Evolutionary conservation across 2,113 vertebrate genomes (phyloP).

Genomic region (Dendrocopos noguchii): DNA sequence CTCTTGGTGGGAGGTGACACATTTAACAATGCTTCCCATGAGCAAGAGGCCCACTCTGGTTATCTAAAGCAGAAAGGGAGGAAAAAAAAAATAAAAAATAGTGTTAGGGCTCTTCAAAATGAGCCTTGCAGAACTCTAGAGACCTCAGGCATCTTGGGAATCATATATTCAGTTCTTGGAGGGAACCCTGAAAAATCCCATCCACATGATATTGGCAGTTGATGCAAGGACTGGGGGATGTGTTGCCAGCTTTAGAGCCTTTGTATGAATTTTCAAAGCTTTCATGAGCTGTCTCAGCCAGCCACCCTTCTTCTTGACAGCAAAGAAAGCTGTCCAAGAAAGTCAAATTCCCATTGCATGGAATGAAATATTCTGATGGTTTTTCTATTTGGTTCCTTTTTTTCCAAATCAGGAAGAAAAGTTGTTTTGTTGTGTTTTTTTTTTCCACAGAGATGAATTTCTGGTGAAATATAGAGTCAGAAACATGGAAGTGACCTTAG

Average conservation of each 20-base stretch:
- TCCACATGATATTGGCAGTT: neutral
- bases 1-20: constrained; percentile 57
- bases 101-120: neutral
- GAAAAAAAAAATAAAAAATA: neutral
- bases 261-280: constrained; percentile 12
- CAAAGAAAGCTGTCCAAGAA: neutral
- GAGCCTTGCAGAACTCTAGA: neutral
- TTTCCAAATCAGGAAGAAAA: neutral
- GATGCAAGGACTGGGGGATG: neutral
- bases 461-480: neutral
- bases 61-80: constrained; percentile 7
- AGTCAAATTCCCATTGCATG: neutral
- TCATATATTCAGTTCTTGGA: neutral
- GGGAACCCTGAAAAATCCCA: neutral
- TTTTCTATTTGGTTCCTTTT: neutral
- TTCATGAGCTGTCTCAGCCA: neutral
- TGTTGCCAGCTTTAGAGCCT: neutral
- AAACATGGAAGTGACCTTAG: accelerated
- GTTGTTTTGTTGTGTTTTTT: too few species aligned
- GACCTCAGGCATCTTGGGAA: neutral
- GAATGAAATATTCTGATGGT: neutral
- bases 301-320: neutral
- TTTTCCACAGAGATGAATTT: neutral
- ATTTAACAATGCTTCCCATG: constrained; percentile 24
- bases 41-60: neutral